Evolutionary conservation across 1,140 invertebrate species (phyloP).

Genomic region (Coptotermes formosanus): DNA sequence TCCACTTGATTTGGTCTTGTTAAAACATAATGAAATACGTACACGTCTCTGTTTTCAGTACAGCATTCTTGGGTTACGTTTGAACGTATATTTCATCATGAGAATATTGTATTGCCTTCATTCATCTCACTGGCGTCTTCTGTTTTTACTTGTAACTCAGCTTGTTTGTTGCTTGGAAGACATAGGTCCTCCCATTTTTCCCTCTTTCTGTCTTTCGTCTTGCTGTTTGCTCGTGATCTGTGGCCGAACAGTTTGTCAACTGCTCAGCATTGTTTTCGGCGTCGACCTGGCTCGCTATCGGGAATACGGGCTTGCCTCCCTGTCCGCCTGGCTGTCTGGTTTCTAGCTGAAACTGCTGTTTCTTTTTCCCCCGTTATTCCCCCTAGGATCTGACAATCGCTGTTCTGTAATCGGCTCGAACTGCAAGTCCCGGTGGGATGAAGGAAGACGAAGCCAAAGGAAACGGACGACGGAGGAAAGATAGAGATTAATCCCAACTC

Average conservation of each 20-base stretch:
- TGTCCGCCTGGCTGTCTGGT: no score
- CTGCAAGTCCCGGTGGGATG: neutral
- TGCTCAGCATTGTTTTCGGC: neutral
- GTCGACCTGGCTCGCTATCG: neutral
- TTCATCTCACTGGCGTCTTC: neutral
- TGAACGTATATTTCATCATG: neutral
- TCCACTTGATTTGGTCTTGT: no score
- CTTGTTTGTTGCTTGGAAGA: neutral
- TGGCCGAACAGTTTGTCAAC: neutral
- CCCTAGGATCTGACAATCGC: neutral
- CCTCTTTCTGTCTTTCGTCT: no score
- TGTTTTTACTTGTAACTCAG: neutral
- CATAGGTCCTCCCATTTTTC: neutral
- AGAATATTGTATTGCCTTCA: neutral
- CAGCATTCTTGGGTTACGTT: no score
- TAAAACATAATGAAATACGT: neutral
- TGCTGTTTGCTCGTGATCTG: no score
- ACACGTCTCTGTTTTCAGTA: neutral
- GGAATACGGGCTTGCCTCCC: no score
- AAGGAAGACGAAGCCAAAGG: neutral
- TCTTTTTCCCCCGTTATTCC: no score
- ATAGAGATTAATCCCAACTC: constrained; percentile 9
- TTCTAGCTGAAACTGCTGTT: no score
- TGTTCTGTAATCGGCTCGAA: neutral
- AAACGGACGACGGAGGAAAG: neutral